Base-by-base conservation (phyloP, 2,888 invertebrate genomes). In the Linnaemya tessellans region DNA sequence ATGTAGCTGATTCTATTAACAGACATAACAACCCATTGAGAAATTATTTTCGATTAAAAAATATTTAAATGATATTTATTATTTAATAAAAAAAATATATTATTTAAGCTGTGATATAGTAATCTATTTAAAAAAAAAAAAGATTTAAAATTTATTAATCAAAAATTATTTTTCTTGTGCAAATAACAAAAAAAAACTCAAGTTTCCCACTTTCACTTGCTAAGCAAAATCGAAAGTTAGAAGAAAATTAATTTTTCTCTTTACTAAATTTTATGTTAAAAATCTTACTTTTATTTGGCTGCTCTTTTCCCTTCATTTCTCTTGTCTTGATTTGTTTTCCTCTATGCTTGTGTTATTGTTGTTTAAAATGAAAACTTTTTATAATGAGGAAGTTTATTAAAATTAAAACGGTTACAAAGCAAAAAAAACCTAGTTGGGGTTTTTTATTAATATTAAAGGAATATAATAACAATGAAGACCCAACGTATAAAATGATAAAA, bases 331-430 rank as follows among this genome's bases (percentile, higher is more conserved):
- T 75, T 41, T 65, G 13, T 56, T 43, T 30, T 56, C 30, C 25
- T 43, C 35, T n/a, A n/a, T n/a, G n/a, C n/a, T n/a, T n/a, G 43
- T 35, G n/a, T 41, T 68, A 64, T 71, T 71, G 41, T 65, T 46
- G 20, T 9, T 49, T 22, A 43, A 71, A 62, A 54, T 41, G 51
- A 74, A 68, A 41, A 79, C 54, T 79, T 79, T 80, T 67, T 18
- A 56, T 77, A 84, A 80, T 77, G 80, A 67, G 71, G 58, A 84
- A 80, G 84, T 84, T 80, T 84, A 78, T 80, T 77, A 84, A 84
- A 84, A 80, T 80, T 84, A 80, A 80, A 84, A 73, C 46, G 71
- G 35, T 62, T 84, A 65, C 70, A 75, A 60, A 54, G 54, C 54
- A 64, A 46, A 54, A 67, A 46, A 3, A 58, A 25, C n/a, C n/a